Conservation (phyloP, 2,888 invertebrate species). For the Pachymerium ferrugineum region DNA sequence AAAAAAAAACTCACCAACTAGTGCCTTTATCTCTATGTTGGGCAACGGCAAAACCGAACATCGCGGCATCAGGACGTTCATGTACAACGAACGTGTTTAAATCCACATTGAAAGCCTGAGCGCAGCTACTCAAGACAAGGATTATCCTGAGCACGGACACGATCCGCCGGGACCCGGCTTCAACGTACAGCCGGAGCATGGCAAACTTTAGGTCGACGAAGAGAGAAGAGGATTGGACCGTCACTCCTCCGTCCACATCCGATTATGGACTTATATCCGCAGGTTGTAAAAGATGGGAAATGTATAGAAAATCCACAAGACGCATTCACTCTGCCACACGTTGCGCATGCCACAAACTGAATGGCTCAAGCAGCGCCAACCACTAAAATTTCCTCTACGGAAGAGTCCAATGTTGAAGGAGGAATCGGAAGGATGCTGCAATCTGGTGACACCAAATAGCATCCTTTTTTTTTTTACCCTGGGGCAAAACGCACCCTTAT, state of each 20-base stretch:
- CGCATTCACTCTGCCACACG: not conserved
- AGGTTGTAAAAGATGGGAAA: not conserved
- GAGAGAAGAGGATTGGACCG: not conserved
- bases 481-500: not conserved
- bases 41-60: not conserved
- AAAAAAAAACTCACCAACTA: not conserved
- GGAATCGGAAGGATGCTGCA: not conserved
- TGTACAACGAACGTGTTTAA: not conserved
- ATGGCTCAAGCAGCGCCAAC: not conserved
- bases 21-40: not conserved
- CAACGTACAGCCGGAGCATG: not conserved
- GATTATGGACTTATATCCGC: not conserved
- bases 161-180: not conserved
- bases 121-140: not conserved
- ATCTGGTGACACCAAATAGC: not conserved
- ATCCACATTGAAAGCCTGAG: not conserved
- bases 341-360: not conserved
- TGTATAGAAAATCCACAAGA: not conserved
- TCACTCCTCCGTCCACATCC: not conserved
- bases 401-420: not conserved
- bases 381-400: not conserved
- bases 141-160: not conserved
- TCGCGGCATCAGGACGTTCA: not conserved
- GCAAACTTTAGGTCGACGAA: not conserved
- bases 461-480: too few species aligned